These are phyloP conservation scores for Lasioglossum calceatum DNA, from an alignment of 2,888 invertebrate species.

Conservation along the genomic window DNA sequence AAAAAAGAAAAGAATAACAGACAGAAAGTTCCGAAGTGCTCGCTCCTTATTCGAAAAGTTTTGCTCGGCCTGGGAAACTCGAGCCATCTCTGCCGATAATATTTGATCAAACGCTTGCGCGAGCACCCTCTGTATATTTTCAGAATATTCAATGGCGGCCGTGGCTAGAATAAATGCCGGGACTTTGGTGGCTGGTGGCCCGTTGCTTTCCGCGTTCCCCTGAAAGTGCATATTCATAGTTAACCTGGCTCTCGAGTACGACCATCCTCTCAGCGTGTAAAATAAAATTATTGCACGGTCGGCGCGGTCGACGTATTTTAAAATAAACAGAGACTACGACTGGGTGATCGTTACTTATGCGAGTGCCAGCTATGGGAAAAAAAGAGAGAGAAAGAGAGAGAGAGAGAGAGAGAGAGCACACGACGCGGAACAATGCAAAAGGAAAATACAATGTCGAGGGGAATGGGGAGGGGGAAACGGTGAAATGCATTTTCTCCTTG, in stretches of 20 bases:
- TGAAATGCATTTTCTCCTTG: conserved; percentile 57
- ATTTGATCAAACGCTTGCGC: conserved; percentile 2
- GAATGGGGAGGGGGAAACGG: conserved; percentile 17
- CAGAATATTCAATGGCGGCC: conserved; percentile 1
- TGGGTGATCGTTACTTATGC: conserved; percentile 42
- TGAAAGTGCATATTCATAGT: conserved; percentile 34
- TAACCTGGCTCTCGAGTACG: conserved; percentile 13
- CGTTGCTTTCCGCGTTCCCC: background rate
- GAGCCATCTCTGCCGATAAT: conserved; percentile 5
- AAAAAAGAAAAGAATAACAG: background rate
- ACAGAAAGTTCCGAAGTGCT: background rate
- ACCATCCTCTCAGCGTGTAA: conserved; percentile 2
- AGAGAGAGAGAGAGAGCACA: background rate
- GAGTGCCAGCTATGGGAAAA: background rate
- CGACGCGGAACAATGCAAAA: conserved; percentile 46
- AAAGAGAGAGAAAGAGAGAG: background rate
- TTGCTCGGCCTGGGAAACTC: background rate
- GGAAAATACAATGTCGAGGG: conserved; percentile 48
- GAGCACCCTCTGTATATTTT: background rate
- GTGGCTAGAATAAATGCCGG: background rate
- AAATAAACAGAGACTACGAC: conserved; percentile 34
- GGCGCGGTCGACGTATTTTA: conserved; percentile 12
- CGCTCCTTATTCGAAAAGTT: background rate
- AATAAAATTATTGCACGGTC: conserved; percentile 10
- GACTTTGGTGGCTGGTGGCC: background rate